Conservation (phyloP, 2,113 vertebrate genomes). For the Cynopterus brachyotis region DNA sequence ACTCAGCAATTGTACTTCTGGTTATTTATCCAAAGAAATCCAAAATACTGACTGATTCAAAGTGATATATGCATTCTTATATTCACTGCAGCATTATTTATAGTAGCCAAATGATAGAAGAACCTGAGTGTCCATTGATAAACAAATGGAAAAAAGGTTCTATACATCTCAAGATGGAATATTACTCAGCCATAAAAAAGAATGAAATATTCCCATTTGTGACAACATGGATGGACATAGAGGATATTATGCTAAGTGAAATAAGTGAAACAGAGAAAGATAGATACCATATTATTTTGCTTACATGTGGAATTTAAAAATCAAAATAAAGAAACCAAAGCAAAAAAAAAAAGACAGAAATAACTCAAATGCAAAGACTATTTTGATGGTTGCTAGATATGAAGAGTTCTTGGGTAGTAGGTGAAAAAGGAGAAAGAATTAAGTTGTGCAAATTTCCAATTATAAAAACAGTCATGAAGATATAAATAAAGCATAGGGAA, state of each 20-base stretch:
- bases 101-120: neutral
- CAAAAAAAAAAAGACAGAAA: neutral
- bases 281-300: neutral
- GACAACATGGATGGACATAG: neutral
- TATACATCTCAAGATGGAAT: neutral
- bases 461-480: neutral
- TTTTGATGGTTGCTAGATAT: neutral
- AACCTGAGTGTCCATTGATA: neutral
- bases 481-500: neutral
- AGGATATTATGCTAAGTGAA: neutral
- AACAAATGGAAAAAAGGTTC: neutral
- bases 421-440: neutral
- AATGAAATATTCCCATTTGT: neutral
- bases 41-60: neutral
- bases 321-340: too few relatives aligned
- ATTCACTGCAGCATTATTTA: neutral
- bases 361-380: neutral
- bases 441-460: neutral
- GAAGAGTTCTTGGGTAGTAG: too few relatives aligned
- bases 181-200: neutral
- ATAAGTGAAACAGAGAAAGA: neutral
- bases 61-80: neutral
- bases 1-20: neutral
- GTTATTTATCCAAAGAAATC: neutral
- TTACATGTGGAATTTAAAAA: neutral